Base-by-base conservation (phyloP, 2,113 vertebrate genomes). In the Otocyon megalotis region DNA sequence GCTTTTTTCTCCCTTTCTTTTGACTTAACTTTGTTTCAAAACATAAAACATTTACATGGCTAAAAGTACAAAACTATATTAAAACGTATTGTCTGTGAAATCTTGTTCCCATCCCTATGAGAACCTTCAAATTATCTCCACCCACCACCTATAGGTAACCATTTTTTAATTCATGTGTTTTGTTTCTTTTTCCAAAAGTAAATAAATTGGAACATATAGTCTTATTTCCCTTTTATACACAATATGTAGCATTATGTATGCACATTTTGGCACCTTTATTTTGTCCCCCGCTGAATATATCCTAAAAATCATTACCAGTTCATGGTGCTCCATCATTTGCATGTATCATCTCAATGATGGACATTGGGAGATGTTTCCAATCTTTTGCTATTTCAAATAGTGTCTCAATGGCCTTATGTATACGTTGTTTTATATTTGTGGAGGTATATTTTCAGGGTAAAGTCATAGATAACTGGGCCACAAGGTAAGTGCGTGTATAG, bases 101-200 rank as follows among this genome's bases (percentile, higher is more conserved):
- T 74, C n/a, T 88, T 63, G 28, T 15, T 72, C 24, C 65, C 77
- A 82, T 82, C 30, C 30, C 63, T 86, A 79, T 90, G 48, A 76
- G 43, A 35, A 80, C 80, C 62, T 95, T 97, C 71, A 95, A 54
- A 50, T 83, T 85, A 53, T 56, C 28, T 71, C 37, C 48, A 58
- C 54, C 50, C 30, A 67, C 35, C 43, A 83, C 62, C 28, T 84
- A 26, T 37, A 89, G 5, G 28, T 48, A 92, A 86, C 50, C 32
- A 83, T 84, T 84, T 89, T 63, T 63, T 79, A 88, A 54, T 69
- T 20, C 58, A 85, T 89, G n/a, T n/a, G n/a, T n/a, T n/a, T n/a
- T n/a, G n/a, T n/a, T 84, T 88, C 19, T 88, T 94, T 94, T 85
- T 74, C 80, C 54, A 90, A 65, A 80, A 90, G 50, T 86, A 67